phyloP scores from a whole-genome alignment of 1,140 invertebrate species.

The Drosophila sproati region DNA sequence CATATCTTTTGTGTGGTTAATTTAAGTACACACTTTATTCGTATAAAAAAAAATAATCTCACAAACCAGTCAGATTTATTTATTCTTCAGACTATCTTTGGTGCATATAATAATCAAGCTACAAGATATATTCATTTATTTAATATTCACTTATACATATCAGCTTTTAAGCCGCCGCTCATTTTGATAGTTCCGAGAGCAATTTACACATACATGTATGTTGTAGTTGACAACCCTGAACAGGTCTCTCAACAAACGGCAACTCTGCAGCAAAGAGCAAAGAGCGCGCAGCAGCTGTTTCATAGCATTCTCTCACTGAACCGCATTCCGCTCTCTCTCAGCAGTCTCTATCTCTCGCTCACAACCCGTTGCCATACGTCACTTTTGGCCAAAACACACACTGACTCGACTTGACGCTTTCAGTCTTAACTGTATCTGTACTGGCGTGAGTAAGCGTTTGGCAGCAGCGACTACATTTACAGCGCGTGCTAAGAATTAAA shows the following conservation, averaged over 20 bases:
- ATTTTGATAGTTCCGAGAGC: not conserved
- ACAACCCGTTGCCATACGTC: slow-evolving; percentile 55
- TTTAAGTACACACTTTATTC: too few species aligned
- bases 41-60: too few species aligned
- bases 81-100: too few species aligned
- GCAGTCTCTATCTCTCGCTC: slow-evolving; percentile 24
- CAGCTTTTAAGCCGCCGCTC: too few species aligned
- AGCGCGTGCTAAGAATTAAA: slow-evolving; percentile 59
- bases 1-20: too few species aligned
- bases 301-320: slow-evolving; percentile 9
- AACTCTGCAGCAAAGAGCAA: slow-evolving; percentile 36
- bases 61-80: too few species aligned
- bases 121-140: too few species aligned
- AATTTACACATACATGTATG: not conserved
- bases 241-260: slow-evolving; percentile 26
- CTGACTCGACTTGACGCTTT: slow-evolving; percentile 44
- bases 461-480: slow-evolving; percentile 21
- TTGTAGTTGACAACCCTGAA: slow-evolving; percentile 39
- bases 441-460: slow-evolving; percentile 70
- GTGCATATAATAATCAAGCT: too few species aligned
- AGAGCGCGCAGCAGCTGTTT: slow-evolving; percentile 37
- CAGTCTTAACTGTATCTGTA: slow-evolving; percentile 65
- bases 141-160: too few species aligned
- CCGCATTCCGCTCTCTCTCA: too few species aligned
- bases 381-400: slow-evolving; percentile 71